phyloP scores from a whole-genome alignment of 2,888 invertebrate genomes.

The Meteorus colon region DNA sequence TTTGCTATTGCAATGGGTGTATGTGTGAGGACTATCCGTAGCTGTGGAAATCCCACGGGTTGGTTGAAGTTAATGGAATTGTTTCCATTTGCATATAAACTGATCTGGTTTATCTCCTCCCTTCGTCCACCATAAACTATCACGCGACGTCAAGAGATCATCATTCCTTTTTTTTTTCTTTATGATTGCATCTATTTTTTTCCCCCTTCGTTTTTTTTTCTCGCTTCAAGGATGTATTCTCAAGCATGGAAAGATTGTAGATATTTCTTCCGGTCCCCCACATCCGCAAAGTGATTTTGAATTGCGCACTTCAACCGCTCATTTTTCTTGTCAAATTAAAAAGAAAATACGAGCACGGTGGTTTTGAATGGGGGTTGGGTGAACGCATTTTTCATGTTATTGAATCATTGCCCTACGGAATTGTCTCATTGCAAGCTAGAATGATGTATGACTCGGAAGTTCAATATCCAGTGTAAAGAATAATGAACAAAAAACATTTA shows the following conservation, averaged over 20 bases:
- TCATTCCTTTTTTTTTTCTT: slow-evolving; percentile 28
- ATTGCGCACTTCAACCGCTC: slow-evolving; percentile 23
- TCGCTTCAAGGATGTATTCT: slow-evolving; percentile 29
- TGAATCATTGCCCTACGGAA: background rate
- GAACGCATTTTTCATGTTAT: background rate
- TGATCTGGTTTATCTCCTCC: slow-evolving; percentile 34
- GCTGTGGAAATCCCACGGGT: slow-evolving; percentile 34
- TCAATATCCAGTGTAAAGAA: background rate
- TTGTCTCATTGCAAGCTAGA: background rate
- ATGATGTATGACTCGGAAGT: background rate
- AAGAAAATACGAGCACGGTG: slow-evolving; percentile 10
- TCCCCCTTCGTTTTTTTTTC: background rate
- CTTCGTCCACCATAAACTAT: slow-evolving; percentile 34
- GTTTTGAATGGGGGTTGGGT: background rate
- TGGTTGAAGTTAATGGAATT: slow-evolving; percentile 46
- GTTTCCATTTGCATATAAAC: slow-evolving; percentile 50
- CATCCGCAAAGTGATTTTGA: slow-evolving; percentile 34
- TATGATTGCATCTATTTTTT: slow-evolving; percentile 14
- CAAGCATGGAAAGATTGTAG: slow-evolving; percentile 21
- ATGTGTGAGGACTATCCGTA: background rate
- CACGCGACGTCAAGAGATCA: slow-evolving; percentile 25
- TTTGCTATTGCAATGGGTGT: slow-evolving; percentile 1
- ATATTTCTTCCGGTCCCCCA: slow-evolving; percentile 29
- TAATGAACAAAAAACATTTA: background rate
- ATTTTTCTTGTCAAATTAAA: slow-evolving; percentile 22